Conservation (phyloP, 2,113 vertebrate species). For the Boulengerochromis microlepis region DNA sequence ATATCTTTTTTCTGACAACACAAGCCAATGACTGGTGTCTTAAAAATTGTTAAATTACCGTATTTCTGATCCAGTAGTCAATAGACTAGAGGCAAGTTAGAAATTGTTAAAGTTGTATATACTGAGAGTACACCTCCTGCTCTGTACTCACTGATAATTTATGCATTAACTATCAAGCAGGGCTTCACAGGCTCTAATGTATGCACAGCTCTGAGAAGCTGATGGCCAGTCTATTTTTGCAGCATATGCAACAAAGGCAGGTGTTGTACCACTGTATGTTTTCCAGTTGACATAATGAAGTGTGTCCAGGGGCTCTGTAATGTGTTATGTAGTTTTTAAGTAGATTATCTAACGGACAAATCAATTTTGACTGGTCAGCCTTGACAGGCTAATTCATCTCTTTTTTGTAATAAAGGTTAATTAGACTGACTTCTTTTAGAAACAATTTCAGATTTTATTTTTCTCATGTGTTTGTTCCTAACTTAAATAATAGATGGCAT, state of each 20-base stretch:
- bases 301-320: not conserved
- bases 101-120: not conserved
- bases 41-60: not conserved
- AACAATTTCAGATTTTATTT: not conserved
- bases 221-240: not conserved
- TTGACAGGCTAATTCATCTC: not conserved
- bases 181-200: not conserved
- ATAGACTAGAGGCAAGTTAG: not conserved
- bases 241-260: not conserved
- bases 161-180: not conserved
- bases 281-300: not conserved
- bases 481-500: not conserved
- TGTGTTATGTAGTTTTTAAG: not conserved
- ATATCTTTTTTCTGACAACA: not conserved
- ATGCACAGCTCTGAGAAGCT: not conserved
- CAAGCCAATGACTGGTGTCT: not conserved
- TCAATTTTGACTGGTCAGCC: accelerated
- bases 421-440: not conserved
- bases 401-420: not conserved
- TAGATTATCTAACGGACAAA: not conserved
- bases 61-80: not conserved
- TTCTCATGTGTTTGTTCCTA: not conserved
- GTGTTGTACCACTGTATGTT: not conserved
- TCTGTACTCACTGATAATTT: not conserved
- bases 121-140: not conserved